Evolutionary conservation across 2,888 invertebrate species (phyloP).

Genomic region (Zootermopsis nevadensis): DNA sequence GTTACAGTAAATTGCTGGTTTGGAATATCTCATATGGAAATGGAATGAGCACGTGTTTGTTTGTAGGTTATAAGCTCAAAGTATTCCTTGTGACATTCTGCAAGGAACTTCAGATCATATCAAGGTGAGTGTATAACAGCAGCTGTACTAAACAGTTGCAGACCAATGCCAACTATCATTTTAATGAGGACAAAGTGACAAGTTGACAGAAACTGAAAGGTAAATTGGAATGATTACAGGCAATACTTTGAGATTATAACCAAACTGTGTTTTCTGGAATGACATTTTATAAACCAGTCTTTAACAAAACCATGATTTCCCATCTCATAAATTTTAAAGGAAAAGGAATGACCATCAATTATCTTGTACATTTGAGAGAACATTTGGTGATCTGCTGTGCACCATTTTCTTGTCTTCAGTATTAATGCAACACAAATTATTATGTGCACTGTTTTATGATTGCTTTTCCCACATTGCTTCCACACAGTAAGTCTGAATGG

Average conservation of each 20-base stretch:
- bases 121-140: not conserved
- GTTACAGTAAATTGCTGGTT: constrained; percentile 1
- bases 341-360: not conserved
- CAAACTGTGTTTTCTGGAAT: constrained; percentile 34
- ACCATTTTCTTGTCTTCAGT: constrained; percentile 12
- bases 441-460: constrained; percentile 39
- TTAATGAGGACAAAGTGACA: no score
- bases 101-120: not conserved
- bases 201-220: not conserved
- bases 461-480: constrained; percentile 49
- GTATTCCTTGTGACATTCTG: constrained; percentile 17
- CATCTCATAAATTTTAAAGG: constrained; percentile 4
- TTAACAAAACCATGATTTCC: constrained; percentile 10
- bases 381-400: constrained; percentile 28
- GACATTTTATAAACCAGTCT: constrained; percentile 30
- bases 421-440: constrained; percentile 9
- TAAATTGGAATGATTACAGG: constrained; percentile 11
- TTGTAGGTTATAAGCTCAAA: constrained; percentile 28
- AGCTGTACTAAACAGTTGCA: not conserved
- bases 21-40: constrained; percentile 23
- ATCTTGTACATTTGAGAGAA: constrained; percentile 29
- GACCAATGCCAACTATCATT: not conserved
- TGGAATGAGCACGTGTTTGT: constrained; percentile 40
- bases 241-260: constrained; percentile 36
- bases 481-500: constrained; percentile 32